Evolutionary conservation across 2,113 vertebrate species (phyloP).

Genomic region (Clarias batrachus): DNA sequence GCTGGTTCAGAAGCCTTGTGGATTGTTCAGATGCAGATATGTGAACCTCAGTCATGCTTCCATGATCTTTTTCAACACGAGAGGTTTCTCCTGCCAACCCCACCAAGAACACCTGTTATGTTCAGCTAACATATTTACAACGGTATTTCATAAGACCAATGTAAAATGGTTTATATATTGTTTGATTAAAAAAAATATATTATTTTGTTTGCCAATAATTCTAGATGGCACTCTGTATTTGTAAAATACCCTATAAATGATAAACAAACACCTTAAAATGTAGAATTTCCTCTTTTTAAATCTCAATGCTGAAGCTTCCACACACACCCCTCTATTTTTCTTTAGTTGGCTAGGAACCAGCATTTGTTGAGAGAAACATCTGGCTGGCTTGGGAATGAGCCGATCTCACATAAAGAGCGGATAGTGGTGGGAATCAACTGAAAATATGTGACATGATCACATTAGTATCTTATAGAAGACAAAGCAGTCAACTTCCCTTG

Average conservation of each 20-base stretch:
- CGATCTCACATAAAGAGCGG: conserved; percentile 73
- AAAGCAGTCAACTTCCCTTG: conserved; percentile 75
- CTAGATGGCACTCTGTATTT: too few relatives aligned
- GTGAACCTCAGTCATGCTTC: too few relatives aligned
- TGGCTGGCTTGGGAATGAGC: conserved; percentile 64
- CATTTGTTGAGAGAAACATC: conserved; percentile 72
- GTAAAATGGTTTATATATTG: too few relatives aligned
- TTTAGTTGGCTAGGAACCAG: conserved; percentile 74
- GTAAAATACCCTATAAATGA: neutral
- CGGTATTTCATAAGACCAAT: too few relatives aligned
- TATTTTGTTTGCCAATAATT: too few relatives aligned
- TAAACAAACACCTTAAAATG: neutral
- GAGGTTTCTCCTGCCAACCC: too few relatives aligned
- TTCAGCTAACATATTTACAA: too few relatives aligned
- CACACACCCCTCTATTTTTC: conserved; percentile 60
- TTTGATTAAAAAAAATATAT: neutral
- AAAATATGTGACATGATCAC: conserved; percentile 77
- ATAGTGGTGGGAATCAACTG: conserved; percentile 73
- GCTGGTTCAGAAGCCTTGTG: too few relatives aligned
- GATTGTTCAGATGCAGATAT: too few relatives aligned
- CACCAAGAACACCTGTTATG: too few relatives aligned
- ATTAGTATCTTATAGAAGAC: conserved; percentile 74
- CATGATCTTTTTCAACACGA: too few relatives aligned
- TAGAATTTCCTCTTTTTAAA: neutral
- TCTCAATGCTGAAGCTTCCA: conserved; percentile 1